Evolutionary conservation across 2,113 vertebrate species (phyloP), one percentile per base, ranked within the genome.

Genomic region (Pollimyrus isidori): DNA sequence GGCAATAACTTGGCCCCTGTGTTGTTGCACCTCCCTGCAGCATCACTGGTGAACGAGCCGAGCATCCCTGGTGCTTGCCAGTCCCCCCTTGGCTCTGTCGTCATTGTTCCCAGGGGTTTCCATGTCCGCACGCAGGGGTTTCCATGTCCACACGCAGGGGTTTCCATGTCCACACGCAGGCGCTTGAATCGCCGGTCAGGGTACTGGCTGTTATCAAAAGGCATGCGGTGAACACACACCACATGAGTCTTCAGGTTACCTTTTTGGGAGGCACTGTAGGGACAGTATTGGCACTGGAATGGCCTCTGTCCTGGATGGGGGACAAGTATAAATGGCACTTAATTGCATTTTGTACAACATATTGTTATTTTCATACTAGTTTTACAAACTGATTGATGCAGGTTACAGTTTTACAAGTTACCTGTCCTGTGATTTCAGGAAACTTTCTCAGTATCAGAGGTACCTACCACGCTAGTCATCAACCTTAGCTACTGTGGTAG

Each of bases 221-320:
- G 98, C 96, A 97, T 97, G 91, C 97, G 97, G 94, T 99, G 98
- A 91, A 98, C 98, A 4, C 98, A 99, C 90, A 98, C 96, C 89
- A 99, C 97, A 15, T 98, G 98, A 89, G 98, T 99, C 96, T 99
- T 99, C 94, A 99, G 95, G 92, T 98, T 98, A 91, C 98, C 98
- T 95, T 98, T 99, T 96, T 99, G 98, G 89, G 98, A 98, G 94
- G 97, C 97, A 94, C 97, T 98, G 95, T 98, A 99, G 2, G 97
- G 97, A 90, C 98, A 98, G 94, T 97, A 98, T 92, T 97, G 93
- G 94, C 98, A 98, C 94, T 97, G 98, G 96, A 98, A 98, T 53
- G 97, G 97, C 96, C 97, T 96, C 93, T 96, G 96, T 95, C 95
- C 98, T 98, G 95, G 0, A 90, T n/a, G 3, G 0, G 89, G 92